phyloP scores from a whole-genome alignment of 2,113 vertebrate genomes.

The Oncorhynchus gorbuscha region DNA sequence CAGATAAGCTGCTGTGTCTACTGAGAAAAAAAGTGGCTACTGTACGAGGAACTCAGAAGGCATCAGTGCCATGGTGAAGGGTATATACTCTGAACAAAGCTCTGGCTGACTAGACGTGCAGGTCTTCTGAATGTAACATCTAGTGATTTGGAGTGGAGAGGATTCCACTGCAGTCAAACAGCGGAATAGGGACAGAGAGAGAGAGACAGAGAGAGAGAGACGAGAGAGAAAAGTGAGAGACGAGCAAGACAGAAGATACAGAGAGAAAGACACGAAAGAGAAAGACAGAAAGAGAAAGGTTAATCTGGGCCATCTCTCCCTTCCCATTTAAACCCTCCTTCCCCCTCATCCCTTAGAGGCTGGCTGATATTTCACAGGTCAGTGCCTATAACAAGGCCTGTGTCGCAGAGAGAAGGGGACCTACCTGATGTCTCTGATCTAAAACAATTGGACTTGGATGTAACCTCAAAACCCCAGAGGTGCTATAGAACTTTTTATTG shows the following conservation, averaged over 20 bases:
- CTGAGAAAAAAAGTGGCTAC: too few species aligned
- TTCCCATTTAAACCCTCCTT: conserved; percentile 20
- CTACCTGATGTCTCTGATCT: conserved; percentile 72
- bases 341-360: conserved; percentile 33
- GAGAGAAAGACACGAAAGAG: too few species aligned
- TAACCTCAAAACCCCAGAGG: conserved; percentile 47
- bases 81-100: not conserved
- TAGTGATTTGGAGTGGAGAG: not conserved
- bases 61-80: not conserved
- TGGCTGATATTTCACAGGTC: conserved; percentile 77
- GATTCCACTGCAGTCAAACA: not conserved
- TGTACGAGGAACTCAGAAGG: too few species aligned
- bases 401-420: conserved; percentile 55
- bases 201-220: not conserved
- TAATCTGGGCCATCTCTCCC: not conserved
- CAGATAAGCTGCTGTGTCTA: too few species aligned
- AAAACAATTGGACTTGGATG: conserved; percentile 68
- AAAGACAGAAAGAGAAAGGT: too few species aligned
- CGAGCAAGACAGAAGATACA: not conserved
- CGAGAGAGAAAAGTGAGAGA: not conserved
- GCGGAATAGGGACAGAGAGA: not conserved
- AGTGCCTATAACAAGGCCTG: conserved; percentile 64
- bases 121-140: not conserved
- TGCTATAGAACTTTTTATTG: not conserved
- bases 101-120: not conserved